Evolutionary conservation across 2,113 vertebrate genomes (phyloP).

Genomic region (Vulpes vulpes): DNA sequence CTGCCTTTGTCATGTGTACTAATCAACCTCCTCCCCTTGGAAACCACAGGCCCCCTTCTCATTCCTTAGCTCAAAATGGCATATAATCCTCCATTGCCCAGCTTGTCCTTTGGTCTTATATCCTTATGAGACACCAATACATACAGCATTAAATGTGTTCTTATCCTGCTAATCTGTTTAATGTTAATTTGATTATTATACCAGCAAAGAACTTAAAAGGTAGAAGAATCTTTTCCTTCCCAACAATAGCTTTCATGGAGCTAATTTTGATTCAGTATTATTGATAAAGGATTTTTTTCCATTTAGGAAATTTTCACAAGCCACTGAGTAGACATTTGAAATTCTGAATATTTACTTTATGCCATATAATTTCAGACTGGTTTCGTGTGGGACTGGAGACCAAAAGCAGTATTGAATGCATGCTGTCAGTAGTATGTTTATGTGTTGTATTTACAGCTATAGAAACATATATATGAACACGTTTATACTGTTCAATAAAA

Average conservation of each 20-base stretch:
- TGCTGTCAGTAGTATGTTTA: neutral
- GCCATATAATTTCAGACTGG: neutral
- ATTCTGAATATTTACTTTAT: neutral
- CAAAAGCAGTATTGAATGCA: neutral
- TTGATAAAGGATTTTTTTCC: neutral
- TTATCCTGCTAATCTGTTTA: neutral
- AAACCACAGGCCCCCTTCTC: neutral
- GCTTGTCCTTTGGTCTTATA: neutral
- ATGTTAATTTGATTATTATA: neutral
- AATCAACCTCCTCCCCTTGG: neutral
- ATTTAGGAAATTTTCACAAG: neutral
- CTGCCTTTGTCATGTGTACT: neutral
- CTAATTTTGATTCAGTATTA: neutral
- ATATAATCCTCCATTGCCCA: neutral
- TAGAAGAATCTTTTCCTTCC: neutral
- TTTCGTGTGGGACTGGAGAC: neutral
- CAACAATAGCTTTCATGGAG: neutral
- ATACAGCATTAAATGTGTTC: neutral
- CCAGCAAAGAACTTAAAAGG: neutral
- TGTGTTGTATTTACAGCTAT: neutral
- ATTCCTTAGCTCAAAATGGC: neutral
- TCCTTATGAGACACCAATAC: neutral
- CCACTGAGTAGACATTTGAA: neutral
- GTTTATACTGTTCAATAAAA: neutral
- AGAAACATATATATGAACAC: neutral